Evolutionary conservation across 2,888 invertebrate genomes (phyloP).

Genomic region (Temnothorax ravouxi): DNA sequence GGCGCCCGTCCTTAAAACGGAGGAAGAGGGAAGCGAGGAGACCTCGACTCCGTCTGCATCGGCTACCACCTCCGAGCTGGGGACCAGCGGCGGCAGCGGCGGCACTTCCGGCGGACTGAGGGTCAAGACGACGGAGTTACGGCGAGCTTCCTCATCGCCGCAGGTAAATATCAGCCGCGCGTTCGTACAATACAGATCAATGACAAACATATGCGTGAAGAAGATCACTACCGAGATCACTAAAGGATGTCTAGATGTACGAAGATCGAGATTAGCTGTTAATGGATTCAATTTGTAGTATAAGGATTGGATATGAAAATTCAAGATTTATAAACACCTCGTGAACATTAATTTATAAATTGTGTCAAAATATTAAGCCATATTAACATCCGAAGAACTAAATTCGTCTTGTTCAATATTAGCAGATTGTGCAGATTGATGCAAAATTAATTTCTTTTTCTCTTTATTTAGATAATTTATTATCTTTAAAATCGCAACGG

Average conservation of each 20-base stretch:
- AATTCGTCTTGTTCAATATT: neutral
- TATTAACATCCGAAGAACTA: neutral
- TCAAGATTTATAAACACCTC: neutral
- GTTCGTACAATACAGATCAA: neutral
- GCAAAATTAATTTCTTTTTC: neutral
- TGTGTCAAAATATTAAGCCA: neutral
- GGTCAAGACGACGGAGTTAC: constrained; percentile 88
- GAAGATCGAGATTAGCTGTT: neutral
- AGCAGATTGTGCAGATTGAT: neutral
- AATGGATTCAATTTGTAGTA: neutral
- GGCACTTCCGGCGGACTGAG: constrained; percentile 81
- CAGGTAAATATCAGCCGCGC: constrained; percentile 86
- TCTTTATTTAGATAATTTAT: neutral
- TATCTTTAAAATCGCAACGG: neutral
- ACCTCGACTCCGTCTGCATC: constrained; percentile 56
- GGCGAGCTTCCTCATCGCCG: constrained; percentile 89
- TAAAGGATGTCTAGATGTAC: neutral
- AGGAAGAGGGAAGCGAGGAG: constrained; percentile 76
- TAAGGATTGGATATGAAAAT: neutral
- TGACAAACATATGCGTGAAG: neutral
- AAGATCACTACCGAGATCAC: neutral
- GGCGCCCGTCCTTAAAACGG: constrained; percentile 81
- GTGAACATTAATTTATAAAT: neutral
- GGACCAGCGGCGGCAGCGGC: constrained; percentile 75
- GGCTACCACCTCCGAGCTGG: constrained; percentile 21